Evolutionary conservation across 1,140 invertebrate species (phyloP).

Genomic region (Hylaeus anthracinus): DNA sequence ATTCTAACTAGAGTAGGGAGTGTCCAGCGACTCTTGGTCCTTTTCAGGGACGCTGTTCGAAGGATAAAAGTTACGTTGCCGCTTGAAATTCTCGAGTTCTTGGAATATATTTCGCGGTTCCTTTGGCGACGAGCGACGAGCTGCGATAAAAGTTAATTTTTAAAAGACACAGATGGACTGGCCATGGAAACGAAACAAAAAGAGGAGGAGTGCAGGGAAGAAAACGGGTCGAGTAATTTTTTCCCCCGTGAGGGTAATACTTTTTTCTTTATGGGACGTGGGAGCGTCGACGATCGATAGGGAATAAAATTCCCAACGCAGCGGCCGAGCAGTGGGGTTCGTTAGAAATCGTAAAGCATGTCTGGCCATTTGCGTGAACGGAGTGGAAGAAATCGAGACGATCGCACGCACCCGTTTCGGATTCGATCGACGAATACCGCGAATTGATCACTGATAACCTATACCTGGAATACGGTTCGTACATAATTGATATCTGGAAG

Average conservation of each 20-base stretch:
- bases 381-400: slow-evolving; percentile 35
- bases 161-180: neutral
- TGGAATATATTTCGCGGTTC: neutral
- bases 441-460: slow-evolving; percentile 51
- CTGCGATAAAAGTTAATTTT: slow-evolving; percentile 17
- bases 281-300: slow-evolving; percentile 39
- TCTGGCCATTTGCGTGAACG: slow-evolving; percentile 22
- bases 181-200: neutral
- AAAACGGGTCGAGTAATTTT: slow-evolving; percentile 1
- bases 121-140: neutral
- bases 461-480: slow-evolving; percentile 38
- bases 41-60: neutral
- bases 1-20: neutral
- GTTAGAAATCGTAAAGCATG: slow-evolving; percentile 50
- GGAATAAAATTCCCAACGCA: slow-evolving; percentile 52
- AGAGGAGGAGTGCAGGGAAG: neutral
- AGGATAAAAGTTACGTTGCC: neutral
- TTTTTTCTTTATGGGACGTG: neutral
- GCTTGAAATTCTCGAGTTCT: neutral
- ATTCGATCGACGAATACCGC: slow-evolving; percentile 18
- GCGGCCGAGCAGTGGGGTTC: slow-evolving; percentile 43
- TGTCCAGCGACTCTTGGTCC: neutral
- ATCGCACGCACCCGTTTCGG: slow-evolving; percentile 1
- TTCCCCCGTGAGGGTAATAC: neutral
- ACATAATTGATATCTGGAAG: slow-evolving; percentile 29